Conservation (phyloP, 2,888 invertebrate species). For the Carpatolechia fugitivella region DNA sequence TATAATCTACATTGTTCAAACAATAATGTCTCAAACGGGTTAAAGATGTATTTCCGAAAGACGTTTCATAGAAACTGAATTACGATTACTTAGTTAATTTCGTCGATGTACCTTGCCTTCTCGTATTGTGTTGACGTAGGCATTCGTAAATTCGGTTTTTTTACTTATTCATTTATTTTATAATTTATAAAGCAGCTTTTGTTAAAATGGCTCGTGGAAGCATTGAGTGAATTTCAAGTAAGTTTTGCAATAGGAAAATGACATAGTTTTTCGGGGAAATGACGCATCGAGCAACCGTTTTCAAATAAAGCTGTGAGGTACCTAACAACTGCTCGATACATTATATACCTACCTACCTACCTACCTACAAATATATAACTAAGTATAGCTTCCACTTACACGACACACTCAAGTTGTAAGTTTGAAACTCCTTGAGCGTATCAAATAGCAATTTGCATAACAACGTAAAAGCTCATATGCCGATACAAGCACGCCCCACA, state of each 20-base stretch:
- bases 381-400: neutral
- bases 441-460: constrained; percentile 68
- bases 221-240: too few species aligned
- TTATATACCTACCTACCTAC: neutral
- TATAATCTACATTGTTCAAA: neutral
- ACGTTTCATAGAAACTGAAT: neutral
- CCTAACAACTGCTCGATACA: neutral
- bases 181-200: too few species aligned
- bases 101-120: too few species aligned
- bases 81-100: too few species aligned
- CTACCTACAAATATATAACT: neutral
- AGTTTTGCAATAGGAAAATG: too few species aligned
- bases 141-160: too few species aligned
- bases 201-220: too few species aligned
- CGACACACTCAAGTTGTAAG: constrained; percentile 31
- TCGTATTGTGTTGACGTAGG: too few species aligned
- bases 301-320: neutral
- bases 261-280: too few species aligned
- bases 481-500: constrained; percentile 55
- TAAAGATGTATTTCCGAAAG: neutral
- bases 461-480: constrained; percentile 60
- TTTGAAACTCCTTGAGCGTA: constrained; percentile 51
- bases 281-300: too few species aligned
- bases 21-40: neutral
- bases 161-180: too few species aligned